Evolutionary conservation across 2,113 vertebrate genomes (phyloP), one percentile per base, ranked within the genome.

Genomic region (Grammomys dolichurus): DNA sequence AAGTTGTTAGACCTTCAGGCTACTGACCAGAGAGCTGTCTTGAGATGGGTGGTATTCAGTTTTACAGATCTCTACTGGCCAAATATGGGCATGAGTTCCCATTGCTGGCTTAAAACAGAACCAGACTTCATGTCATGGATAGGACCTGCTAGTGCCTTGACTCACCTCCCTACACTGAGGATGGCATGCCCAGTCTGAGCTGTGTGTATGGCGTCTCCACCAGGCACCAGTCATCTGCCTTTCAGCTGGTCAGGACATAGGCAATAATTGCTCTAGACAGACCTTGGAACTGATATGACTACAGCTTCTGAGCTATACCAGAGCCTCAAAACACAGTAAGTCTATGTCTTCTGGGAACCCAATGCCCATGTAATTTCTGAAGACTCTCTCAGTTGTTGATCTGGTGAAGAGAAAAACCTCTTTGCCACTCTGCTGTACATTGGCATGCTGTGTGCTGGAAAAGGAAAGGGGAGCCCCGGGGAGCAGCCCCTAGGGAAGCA

Each of bases 201-300:
- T 6, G 2, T 33, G 0, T 9, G 14, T 72, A 5, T 63, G 9
- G 3, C 63, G 88, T 87, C 73, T 17, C 19, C 60, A 69, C 67
- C 8, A 2, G 4, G 13, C 12, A 2, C 46, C 31, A 1, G 54
- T 3, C 14, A 1, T 14, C 33, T 12, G 43, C 31, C n/a, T 56
- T 43, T 69, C 54, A 63, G 36, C n/a, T 31, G 5, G 4, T 63
- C 72, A 40, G 10, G 8, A 4, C 36, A 28, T 72, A 26, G 0
- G 54, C 58, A 16, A 31, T 22, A 36, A 65, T 0, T 26, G 63
- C 69, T 78, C 58, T 87, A 69, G 73, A 82, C 51, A 46, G 24
- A 69, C 0, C 33, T 1, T 4, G 67, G 28, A 51, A 24, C 67
- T 31, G 46, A 43, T 16, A 31, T 51, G 51, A 58, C 22, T 7